Conservation (phyloP, 2,888 invertebrate species). For the Leucophenga montana region DNA sequence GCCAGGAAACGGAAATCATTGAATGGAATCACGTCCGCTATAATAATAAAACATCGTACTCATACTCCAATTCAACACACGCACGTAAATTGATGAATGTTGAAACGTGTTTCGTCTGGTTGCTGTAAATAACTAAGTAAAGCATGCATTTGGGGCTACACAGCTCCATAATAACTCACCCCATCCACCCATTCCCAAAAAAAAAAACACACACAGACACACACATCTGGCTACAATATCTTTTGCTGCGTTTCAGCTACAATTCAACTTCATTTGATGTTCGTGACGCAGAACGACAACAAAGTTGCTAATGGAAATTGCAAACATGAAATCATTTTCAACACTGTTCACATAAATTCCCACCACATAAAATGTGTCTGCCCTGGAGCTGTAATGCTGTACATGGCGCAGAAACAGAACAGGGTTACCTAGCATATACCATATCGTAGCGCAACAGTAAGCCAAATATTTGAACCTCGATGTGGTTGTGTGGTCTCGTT, state of each 20-base stretch:
- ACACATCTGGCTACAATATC: not conserved
- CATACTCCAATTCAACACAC: not conserved
- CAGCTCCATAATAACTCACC: not conserved
- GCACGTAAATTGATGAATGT: not conserved
- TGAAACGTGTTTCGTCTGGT: too few relatives aligned
- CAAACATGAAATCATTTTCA: conserved; percentile 60
- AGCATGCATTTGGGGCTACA: not conserved
- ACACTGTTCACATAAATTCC: conserved; percentile 49
- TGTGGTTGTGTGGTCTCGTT: too few relatives aligned
- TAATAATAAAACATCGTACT: conserved; percentile 10
- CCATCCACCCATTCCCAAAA: not conserved
- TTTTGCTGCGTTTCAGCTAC: conserved; percentile 13
- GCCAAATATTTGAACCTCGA: not conserved
- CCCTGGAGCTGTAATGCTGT: not conserved
- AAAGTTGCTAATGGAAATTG: conserved; percentile 66
- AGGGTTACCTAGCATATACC: not conserved
- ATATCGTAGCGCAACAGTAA: not conserved
- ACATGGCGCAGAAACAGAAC: conserved; percentile 9
- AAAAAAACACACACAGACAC: not conserved
- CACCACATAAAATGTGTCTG: conserved; percentile 54
- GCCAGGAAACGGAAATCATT: conserved; percentile 48
- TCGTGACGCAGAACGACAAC: conserved; percentile 45
- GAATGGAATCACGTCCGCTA: conserved; percentile 48
- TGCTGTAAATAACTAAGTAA: too few relatives aligned
- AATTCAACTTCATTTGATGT: conserved; percentile 40